A percentile compares a stretch with the other conserved stretches of the same genome.
phyloP scores from a whole-genome alignment of 2,113 vertebrate species.

The Emydura subglobosa region DNA sequence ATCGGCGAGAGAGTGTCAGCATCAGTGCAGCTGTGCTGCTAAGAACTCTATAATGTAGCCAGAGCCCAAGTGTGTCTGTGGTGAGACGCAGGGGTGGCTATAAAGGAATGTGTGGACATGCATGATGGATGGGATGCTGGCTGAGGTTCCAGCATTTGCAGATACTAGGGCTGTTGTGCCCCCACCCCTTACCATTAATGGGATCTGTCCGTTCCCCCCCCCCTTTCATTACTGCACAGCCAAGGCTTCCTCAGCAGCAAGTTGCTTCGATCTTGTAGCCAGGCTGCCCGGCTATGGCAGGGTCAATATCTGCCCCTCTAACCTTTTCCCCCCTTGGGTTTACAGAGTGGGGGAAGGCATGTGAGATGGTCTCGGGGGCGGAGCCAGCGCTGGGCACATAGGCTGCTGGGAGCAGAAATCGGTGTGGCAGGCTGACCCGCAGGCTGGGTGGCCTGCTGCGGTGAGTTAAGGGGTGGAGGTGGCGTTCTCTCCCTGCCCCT shows the following conservation, averaged over 20 bases:
- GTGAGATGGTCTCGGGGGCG: too few relatives aligned
- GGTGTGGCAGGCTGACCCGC: neutral
- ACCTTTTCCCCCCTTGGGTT: neutral
- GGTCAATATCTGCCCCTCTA: neutral
- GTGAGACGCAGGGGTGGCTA: neutral
- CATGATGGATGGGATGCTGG: neutral
- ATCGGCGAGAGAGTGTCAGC: neutral
- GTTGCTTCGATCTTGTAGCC: neutral
- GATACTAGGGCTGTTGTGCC: neutral
- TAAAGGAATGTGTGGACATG: neutral
- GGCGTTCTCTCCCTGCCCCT: too few relatives aligned
- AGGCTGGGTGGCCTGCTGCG: neutral
- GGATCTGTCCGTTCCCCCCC: neutral
- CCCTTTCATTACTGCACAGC: too few relatives aligned
- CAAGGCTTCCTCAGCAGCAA: neutral
- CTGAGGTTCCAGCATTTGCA: neutral
- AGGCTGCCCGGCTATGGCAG: neutral
- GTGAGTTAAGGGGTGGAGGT: neutral
- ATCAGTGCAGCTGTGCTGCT: rapidly evolving
- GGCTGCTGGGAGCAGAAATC: neutral
- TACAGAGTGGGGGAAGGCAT: neutral
- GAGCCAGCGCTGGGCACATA: neutral
- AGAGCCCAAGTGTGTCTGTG: neutral
- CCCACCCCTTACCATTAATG: neutral
- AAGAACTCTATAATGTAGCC: neutral